These are phyloP conservation scores for Dysidea cf. avara DNA, from an alignment of 37 sponge, comb jelly and placozoan species.

Conservation along the genomic window DNA sequence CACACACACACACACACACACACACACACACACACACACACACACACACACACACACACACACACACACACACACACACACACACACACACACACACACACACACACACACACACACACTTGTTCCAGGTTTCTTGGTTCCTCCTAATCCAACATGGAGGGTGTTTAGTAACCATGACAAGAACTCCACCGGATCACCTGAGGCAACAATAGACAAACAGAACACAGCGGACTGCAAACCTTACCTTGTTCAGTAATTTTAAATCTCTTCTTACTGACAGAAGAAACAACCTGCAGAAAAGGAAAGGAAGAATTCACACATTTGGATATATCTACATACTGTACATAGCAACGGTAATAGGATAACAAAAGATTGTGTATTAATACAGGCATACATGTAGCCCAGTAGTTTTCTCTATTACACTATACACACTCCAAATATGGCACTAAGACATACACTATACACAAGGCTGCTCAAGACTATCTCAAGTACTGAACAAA, in stretches of 20 bases:
- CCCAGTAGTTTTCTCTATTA: too few relatives aligned
- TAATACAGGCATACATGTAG: too few relatives aligned
- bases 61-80: conserved; percentile 34
- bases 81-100: conserved; percentile 10
- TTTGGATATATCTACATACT: too few relatives aligned
- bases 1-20: conserved; percentile 33
- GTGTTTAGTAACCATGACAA: conserved; percentile 93
- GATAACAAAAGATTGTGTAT: too few relatives aligned
- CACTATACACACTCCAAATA: too few relatives aligned
- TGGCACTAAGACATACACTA: too few relatives aligned
- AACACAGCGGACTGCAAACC: too few relatives aligned
- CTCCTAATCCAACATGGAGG: conserved; percentile 81
- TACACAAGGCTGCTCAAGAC: neutral
- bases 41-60: conserved; percentile 21
- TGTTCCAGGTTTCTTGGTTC: conserved; percentile 29
- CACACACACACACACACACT: conserved; percentile 14
- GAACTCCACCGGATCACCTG: conserved; percentile 95
- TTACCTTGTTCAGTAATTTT: conserved; percentile 95
- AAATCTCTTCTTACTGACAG: conserved; percentile 87
- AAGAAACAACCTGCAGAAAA: conserved; percentile 87
- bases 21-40: conserved; percentile 27
- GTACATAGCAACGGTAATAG: too few relatives aligned
- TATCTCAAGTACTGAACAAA: neutral
- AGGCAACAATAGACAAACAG: neutral
- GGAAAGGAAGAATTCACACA: neutral